Evolutionary conservation across 2,888 invertebrate genomes (phyloP).

Genomic region (Acronicta aceris): DNA sequence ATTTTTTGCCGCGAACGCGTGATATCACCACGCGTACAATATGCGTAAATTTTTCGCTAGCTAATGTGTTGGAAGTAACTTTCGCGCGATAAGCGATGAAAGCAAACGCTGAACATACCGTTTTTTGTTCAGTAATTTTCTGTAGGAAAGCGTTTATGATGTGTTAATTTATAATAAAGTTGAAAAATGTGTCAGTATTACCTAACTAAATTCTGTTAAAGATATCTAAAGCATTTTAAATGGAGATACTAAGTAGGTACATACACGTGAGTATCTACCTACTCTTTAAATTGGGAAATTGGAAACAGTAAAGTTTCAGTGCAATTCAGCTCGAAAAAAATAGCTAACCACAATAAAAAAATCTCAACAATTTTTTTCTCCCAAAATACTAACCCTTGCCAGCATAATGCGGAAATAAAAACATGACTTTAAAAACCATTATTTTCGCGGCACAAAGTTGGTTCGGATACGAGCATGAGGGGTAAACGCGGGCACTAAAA

Average conservation of each 20-base stretch:
- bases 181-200: conserved; percentile 23
- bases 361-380: conserved; percentile 44
- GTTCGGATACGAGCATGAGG: conserved; percentile 71
- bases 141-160: conserved; percentile 49
- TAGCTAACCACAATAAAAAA: conserved; percentile 20
- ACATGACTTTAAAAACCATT: conserved; percentile 73
- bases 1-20: conserved; percentile 79
- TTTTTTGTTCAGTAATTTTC: conserved; percentile 67
- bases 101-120: conserved; percentile 71
- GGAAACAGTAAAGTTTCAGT: conserved; percentile 7
- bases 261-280: no score
- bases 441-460: conserved; percentile 69
- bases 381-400: conserved; percentile 65
- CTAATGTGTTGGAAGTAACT: conserved; percentile 86
- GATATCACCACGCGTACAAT: conserved; percentile 83
- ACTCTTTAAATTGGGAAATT: neutral
- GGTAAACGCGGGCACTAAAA: conserved; percentile 87
- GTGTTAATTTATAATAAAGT: conserved; percentile 50
- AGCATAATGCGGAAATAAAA: conserved; percentile 63
- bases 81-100: conserved; percentile 81
- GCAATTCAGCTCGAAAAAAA: conserved; percentile 19
- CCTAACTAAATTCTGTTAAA: neutral
- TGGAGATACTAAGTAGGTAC: neutral
- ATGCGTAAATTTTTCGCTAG: conserved; percentile 81
- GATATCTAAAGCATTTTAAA: neutral